These are phyloP conservation scores for Pangasius sanitwongsei DNA, from an alignment of 2,797 vertebrate genomes.

Conservation along the genomic window DNA sequence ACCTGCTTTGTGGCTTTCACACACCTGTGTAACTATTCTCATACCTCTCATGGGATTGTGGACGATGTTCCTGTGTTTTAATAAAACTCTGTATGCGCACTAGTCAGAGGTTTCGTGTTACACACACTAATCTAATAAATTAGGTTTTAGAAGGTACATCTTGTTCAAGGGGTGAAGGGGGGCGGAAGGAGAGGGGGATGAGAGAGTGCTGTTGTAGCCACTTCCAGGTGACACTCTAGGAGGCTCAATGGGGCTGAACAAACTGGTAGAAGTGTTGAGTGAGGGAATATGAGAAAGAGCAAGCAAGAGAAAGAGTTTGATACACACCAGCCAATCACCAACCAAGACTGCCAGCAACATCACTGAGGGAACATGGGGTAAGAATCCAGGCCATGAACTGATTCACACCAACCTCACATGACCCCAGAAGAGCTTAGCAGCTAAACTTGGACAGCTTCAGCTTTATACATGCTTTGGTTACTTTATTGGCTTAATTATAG, in stretches of 20 bases:
- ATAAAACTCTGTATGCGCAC: not conserved
- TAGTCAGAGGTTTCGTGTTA: not conserved
- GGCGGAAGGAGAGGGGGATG: slow-evolving; percentile 5
- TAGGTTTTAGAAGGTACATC: not conserved
- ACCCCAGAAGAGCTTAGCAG: slow-evolving; percentile 26
- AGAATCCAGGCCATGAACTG: slow-evolving; percentile 46
- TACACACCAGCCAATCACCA: slow-evolving; percentile 47
- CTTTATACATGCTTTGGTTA: not conserved
- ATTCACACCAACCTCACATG: slow-evolving; percentile 48
- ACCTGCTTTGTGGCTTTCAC: not conserved
- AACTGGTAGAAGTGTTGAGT: slow-evolving; percentile 17
- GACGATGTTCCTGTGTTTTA: not conserved
- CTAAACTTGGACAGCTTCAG: not conserved
- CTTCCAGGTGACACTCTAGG: slow-evolving; percentile 46
- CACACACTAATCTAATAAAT: not conserved
- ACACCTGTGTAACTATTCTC: not conserved
- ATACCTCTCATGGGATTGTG: not conserved
- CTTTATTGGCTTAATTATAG: not conserved
- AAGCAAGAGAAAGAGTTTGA: slow-evolving; percentile 25
- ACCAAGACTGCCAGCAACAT: slow-evolving; percentile 50
- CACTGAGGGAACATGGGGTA: slow-evolving; percentile 47
- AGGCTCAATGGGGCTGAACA: slow-evolving; percentile 36
- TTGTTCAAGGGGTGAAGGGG: not conserved
- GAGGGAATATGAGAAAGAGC: slow-evolving; percentile 1
- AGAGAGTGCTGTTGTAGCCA: slow-evolving; percentile 46